These are phyloP conservation scores for Centrocercus urophasianus DNA, from an alignment of 2,113 vertebrate genomes.

Conservation along the genomic window DNA sequence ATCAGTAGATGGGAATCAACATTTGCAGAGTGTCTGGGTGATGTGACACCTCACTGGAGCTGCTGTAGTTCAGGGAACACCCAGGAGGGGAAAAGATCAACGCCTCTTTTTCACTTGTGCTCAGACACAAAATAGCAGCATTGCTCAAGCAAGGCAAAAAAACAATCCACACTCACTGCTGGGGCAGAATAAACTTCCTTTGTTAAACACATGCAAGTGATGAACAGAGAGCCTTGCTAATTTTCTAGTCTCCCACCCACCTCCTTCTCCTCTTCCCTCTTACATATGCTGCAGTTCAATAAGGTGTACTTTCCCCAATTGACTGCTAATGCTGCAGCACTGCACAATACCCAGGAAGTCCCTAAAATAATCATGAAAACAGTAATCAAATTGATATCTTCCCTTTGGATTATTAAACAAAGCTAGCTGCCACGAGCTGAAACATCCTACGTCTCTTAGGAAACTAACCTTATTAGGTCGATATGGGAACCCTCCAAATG, in stretches of 20 bases:
- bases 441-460: not conserved
- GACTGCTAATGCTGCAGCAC: slow-evolving; percentile 3
- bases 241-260: not conserved
- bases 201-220: not conserved
- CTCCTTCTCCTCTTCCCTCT: slow-evolving; percentile 16
- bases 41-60: slow-evolving; percentile 18
- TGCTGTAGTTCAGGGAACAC: slow-evolving; percentile 11
- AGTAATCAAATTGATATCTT: slow-evolving; percentile 14
- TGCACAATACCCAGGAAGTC: not conserved
- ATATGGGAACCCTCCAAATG: slow-evolving; percentile 83
- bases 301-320: not conserved
- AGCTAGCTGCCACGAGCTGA: slow-evolving; percentile 4
- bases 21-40: not conserved
- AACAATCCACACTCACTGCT: not conserved
- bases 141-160: not conserved
- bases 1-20: slow-evolving; percentile 38
- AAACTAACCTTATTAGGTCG: slow-evolving; percentile 80
- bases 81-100: not conserved
- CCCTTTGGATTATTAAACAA: slow-evolving; percentile 7
- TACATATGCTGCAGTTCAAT: slow-evolving; percentile 20
- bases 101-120: not conserved
- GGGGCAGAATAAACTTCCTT: not conserved
- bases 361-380: slow-evolving; percentile 43
- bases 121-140: not conserved
- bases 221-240: not conserved